These are phyloP conservation scores for Cichladusa arquata DNA, from an alignment of 2,113 vertebrate species.

Conservation along the genomic window DNA sequence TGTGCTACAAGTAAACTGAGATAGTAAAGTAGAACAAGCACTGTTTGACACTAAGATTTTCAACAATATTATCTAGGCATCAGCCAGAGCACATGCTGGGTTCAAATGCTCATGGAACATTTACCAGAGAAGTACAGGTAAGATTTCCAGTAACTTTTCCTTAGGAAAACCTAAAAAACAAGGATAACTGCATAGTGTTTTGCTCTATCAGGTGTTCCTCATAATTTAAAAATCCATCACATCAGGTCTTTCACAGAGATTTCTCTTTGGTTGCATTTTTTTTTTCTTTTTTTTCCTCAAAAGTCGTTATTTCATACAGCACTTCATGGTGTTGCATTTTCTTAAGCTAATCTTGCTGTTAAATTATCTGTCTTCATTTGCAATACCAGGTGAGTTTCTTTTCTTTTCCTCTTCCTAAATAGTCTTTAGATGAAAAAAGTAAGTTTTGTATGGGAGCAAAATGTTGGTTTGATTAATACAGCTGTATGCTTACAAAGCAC, in stretches of 20 bases:
- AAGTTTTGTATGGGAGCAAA: background rate
- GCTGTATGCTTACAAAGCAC: conserved; percentile 32
- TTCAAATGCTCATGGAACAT: background rate
- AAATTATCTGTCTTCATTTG: background rate
- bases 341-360: background rate
- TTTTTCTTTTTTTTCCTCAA: fast-evolving
- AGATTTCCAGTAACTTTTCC: background rate
- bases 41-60: background rate
- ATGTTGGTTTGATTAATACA: conserved; percentile 47
- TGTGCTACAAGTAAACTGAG: background rate
- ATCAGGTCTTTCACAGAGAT: background rate
- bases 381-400: background rate
- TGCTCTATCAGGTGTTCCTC: background rate
- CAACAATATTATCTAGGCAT: background rate
- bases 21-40: background rate
- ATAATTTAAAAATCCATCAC: background rate
- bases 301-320: background rate
- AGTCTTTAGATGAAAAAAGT: background rate
- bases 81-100: fast-evolving
- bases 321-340: background rate
- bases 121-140: background rate
- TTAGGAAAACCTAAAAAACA: background rate
- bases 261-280: fast-evolving
- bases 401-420: background rate
- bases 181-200: background rate